These are phyloP conservation scores for Cheilosia vulpina DNA, from an alignment of 2,888 invertebrate genomes.

Conservation along the genomic window DNA sequence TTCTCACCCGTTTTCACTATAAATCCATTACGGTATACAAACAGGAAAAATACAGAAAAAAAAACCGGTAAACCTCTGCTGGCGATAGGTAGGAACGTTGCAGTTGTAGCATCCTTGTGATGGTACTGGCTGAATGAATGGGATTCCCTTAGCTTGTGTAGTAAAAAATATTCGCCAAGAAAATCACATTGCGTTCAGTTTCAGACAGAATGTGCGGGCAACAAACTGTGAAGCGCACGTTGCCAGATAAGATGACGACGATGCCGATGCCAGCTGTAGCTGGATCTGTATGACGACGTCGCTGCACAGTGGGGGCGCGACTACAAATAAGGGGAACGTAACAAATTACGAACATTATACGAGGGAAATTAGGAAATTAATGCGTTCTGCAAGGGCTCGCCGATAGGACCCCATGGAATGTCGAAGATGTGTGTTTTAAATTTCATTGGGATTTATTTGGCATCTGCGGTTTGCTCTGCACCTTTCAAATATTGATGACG, in stretches of 20 bases:
- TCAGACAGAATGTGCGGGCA: constrained; percentile 53
- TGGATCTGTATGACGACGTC: neutral
- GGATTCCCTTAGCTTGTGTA: constrained; percentile 48
- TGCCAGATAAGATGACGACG: constrained; percentile 6
- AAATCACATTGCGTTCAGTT: constrained; percentile 53
- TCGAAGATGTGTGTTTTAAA: neutral
- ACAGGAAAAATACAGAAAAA: neutral
- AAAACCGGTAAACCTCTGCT: constrained; percentile 15
- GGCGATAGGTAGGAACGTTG: constrained; percentile 31
- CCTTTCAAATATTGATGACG: neutral
- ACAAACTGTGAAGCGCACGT: constrained; percentile 59
- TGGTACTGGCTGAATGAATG: constrained; percentile 59
- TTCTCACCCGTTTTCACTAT: constrained; percentile 39
- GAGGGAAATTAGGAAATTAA: constrained; percentile 5
- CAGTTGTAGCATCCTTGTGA: constrained; percentile 26
- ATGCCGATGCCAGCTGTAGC: constrained; percentile 24
- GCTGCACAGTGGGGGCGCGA: constrained; percentile 49
- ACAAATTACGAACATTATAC: neutral
- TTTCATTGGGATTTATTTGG: neutral
- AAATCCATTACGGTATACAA: constrained; percentile 67
- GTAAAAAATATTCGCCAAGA: constrained; percentile 32
- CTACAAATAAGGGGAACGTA: constrained; percentile 4
- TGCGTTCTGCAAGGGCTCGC: neutral
- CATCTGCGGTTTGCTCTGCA: neutral
- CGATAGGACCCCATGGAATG: neutral